Conservation (phyloP, 2,888 invertebrate species). For the Eumerus sabulonum region DNA sequence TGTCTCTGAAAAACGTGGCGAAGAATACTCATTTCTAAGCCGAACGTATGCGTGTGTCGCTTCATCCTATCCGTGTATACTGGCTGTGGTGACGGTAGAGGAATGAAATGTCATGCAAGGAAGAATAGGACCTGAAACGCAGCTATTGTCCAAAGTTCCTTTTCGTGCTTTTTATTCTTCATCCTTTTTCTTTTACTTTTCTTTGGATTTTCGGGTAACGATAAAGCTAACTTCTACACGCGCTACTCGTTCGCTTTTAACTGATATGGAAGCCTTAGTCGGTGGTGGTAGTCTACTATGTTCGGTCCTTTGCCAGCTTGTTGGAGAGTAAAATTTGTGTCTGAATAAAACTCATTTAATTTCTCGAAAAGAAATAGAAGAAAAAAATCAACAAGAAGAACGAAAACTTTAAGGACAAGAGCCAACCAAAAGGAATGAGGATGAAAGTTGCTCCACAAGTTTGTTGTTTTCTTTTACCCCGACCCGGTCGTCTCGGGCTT, state of each 20-base stretch:
- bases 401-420: conserved; percentile 49
- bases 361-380: conserved; percentile 10
- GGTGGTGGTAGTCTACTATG: conserved; percentile 20
- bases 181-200: too few relatives aligned
- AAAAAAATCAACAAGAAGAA: conserved; percentile 6
- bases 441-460: conserved; percentile 55
- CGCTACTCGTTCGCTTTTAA: conserved; percentile 32
- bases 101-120: conserved; percentile 59
- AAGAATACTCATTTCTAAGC: conserved; percentile 31
- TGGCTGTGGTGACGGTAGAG: conserved; percentile 21
- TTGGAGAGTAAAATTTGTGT: conserved; percentile 60
- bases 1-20: conserved; percentile 18
- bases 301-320: conserved; percentile 45
- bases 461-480: conserved; percentile 20
- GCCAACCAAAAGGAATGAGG: conserved; percentile 24
- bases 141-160: conserved; percentile 66
- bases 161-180: too few relatives aligned
- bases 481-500: neutral
- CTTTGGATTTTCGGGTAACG: conserved; percentile 27
- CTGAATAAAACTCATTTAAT: conserved; percentile 62
- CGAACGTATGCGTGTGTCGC: too few relatives aligned
- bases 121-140: conserved; percentile 60
- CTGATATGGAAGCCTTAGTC: conserved; percentile 59
- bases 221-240: conserved; percentile 61
- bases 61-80: neutral